Evolutionary conservation across 2,888 invertebrate species (phyloP).

Genomic region (Spatulosminthurus flaviceps): DNA sequence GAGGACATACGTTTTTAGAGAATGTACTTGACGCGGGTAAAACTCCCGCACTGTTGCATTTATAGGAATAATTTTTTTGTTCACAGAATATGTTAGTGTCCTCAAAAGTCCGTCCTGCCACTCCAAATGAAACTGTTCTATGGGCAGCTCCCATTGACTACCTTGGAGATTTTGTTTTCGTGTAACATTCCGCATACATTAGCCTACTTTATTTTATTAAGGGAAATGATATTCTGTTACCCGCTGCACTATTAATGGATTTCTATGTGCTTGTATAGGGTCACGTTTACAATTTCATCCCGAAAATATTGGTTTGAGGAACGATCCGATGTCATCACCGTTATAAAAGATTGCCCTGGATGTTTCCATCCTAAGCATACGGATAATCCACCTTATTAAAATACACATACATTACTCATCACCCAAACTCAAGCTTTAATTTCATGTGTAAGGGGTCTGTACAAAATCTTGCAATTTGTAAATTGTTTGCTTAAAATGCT

Average conservation of each 20-base stretch:
- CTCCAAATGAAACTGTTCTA: constrained; percentile 36
- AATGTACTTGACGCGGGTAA: too few species aligned
- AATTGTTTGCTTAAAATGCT: too few species aligned
- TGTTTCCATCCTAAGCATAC: neutral
- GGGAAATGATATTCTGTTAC: neutral
- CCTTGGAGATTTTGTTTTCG: constrained; percentile 32
- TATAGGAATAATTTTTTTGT: neutral
- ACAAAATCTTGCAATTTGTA: too few species aligned
- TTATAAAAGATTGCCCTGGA: constrained; percentile 19
- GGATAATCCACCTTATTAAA: neutral
- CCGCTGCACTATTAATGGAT: neutral
- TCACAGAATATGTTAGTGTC: constrained; percentile 42
- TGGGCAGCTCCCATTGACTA: constrained; percentile 39
- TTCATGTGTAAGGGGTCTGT: too few species aligned
- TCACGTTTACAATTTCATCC: constrained; percentile 35
- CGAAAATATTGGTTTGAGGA: constrained; percentile 34
- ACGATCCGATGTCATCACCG: constrained; percentile 1
- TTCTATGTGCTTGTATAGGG: too few species aligned
- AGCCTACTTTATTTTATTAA: neutral
- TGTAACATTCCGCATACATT: neutral
- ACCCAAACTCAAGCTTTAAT: too few species aligned
- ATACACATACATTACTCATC: too few species aligned
- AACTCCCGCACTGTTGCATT: too few species aligned
- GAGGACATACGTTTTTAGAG: too few species aligned
- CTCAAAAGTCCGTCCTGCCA: constrained; percentile 28